Percentiles rank a stretch among this genome's conserved stretches.
These are phyloP conservation scores for Hoplostethus mediterraneus DNA, from an alignment of 2,797 vertebrate genomes.

Conservation along the genomic window DNA sequence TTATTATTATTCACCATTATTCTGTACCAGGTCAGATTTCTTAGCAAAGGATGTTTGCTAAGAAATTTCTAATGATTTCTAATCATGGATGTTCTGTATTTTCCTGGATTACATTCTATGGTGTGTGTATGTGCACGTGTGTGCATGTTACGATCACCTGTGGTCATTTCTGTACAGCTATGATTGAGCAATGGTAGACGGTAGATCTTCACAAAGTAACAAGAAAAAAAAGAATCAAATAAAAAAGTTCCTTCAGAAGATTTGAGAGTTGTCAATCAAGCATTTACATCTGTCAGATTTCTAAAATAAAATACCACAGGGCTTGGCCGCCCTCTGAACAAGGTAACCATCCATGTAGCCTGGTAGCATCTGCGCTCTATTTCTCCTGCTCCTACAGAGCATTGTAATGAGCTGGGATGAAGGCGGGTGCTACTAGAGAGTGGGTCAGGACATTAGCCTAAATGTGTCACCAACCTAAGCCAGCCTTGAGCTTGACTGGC, in stretches of 20 bases:
- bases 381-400: slow-evolving; percentile 52
- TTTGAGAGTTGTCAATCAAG: slow-evolving; percentile 60
- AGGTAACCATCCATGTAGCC: slow-evolving; percentile 49
- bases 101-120: slow-evolving; percentile 8
- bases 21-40: background rate
- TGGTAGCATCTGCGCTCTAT: slow-evolving; percentile 51
- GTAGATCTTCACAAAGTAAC: background rate
- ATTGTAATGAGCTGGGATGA: slow-evolving; percentile 61
- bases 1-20: background rate
- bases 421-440: slow-evolving; percentile 42
- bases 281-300: slow-evolving; percentile 68
- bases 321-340: slow-evolving; percentile 40
- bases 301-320: slow-evolving; percentile 30
- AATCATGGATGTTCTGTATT: background rate
- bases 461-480: slow-evolving; percentile 71
- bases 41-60: too few species aligned
- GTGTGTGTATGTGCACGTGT: background rate
- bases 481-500: slow-evolving; percentile 61
- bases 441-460: slow-evolving; percentile 66
- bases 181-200: background rate
- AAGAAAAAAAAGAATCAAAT: background rate
- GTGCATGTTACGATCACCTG: background rate
- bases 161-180: background rate
- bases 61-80: too few species aligned
- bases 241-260: slow-evolving; percentile 16